A percentile compares a stretch with the other conserved stretches of the same genome.
Conservation (phyloP, 2,113 vertebrate genomes). For the Oryctolagus cuniculus region DNA sequence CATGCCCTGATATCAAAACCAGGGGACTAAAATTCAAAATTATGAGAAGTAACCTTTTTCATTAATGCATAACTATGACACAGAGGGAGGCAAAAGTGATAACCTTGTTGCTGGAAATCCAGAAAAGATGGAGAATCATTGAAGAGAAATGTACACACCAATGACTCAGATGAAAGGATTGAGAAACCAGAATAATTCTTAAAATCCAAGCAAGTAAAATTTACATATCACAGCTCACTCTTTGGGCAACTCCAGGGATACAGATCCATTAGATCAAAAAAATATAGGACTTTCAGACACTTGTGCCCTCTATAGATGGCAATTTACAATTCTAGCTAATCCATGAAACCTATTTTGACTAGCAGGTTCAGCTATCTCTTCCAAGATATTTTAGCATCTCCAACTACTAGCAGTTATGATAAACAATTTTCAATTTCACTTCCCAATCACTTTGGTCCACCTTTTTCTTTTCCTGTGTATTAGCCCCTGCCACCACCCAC, state of each 20-base stretch:
- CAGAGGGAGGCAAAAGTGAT: neutral
- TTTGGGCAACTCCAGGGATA: neutral
- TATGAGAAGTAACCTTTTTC: neutral
- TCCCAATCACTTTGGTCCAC: neutral
- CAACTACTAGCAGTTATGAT: neutral
- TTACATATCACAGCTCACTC: neutral
- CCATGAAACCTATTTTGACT: neutral
- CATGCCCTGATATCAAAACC: neutral
- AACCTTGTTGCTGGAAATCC: neutral
- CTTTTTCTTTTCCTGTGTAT: neutral
- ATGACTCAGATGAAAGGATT: neutral
- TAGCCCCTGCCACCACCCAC: neutral
- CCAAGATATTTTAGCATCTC: neutral
- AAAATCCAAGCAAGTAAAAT: neutral
- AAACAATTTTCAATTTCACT: conserved; percentile 29
- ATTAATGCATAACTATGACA: neutral
- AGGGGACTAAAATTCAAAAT: neutral
- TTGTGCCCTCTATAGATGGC: neutral
- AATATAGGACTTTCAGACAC: neutral
- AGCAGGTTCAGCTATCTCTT: neutral
- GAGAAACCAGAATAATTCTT: neutral
- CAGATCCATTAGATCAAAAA: neutral
- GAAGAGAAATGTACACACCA: neutral
- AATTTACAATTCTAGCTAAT: neutral
- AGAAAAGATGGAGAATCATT: neutral